A percentile compares a stretch with the other conserved stretches of the same genome.
Evolutionary conservation across 2,888 invertebrate species (phyloP).

Genomic region (Ophion costatus): DNA sequence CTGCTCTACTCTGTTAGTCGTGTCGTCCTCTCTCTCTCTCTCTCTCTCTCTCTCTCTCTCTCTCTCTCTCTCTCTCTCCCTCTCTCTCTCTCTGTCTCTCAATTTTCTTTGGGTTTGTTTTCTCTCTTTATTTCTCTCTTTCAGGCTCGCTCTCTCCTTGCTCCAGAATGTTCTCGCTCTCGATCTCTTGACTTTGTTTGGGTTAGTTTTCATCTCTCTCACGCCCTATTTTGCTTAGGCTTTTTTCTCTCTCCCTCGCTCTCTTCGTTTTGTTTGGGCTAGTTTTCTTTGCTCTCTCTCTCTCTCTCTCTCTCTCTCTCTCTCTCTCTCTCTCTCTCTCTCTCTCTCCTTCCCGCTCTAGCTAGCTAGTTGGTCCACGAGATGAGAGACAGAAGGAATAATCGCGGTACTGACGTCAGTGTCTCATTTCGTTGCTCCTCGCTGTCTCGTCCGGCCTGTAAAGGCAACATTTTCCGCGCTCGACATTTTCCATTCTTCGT

Average conservation of each 20-base stretch:
- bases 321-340: not conserved
- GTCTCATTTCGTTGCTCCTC: constrained; percentile 39
- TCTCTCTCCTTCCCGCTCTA: constrained; percentile 1
- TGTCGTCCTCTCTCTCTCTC: constrained; percentile 37
- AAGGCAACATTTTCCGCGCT: constrained; percentile 30
- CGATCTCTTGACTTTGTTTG: too few species aligned
- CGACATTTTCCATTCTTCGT: constrained; percentile 28
- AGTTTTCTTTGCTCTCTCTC: not conserved
- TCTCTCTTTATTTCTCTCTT: too few species aligned
- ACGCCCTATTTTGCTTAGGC: too few species aligned
- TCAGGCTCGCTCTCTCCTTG: too few species aligned
- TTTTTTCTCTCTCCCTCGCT: not conserved
- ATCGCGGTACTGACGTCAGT: constrained; percentile 48
- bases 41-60: not conserved
- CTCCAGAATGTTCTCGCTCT: too few species aligned
- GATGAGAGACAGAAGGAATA: constrained; percentile 41
- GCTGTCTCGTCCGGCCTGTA: constrained; percentile 29
- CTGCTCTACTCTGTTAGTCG: constrained; percentile 56
- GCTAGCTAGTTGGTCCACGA: constrained; percentile 37
- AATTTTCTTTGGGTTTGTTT: too few species aligned
- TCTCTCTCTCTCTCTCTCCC: constrained; percentile 15
- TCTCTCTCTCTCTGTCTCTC: too few species aligned
- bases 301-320: constrained; percentile 17
- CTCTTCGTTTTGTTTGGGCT: constrained; percentile 3
- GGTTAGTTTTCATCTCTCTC: too few species aligned